Evolutionary conservation across 2,888 invertebrate species (phyloP).

Genomic region (Chrysolina americana): DNA sequence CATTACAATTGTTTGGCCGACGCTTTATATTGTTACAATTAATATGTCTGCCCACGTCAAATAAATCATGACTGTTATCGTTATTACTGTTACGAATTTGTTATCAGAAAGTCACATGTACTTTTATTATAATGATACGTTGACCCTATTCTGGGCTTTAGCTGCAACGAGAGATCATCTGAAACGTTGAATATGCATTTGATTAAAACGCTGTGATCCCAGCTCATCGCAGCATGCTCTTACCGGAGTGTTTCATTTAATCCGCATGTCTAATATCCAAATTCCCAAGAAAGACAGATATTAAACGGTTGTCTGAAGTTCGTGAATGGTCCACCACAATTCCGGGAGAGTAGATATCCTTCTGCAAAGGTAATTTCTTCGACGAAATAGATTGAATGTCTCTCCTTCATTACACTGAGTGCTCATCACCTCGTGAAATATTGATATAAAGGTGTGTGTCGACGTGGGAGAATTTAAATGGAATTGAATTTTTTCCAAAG

Average conservation of each 20-base stretch:
- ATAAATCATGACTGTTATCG: too few species aligned
- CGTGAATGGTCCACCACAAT: slow-evolving; percentile 11
- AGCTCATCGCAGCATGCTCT: background rate
- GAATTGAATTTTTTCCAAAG: background rate
- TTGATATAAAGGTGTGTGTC: slow-evolving; percentile 18
- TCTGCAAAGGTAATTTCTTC: background rate
- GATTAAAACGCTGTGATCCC: background rate
- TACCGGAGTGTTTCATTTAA: slow-evolving; percentile 22
- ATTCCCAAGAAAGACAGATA: slow-evolving; percentile 26
- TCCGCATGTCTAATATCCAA: slow-evolving; percentile 21
- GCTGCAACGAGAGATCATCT: background rate
- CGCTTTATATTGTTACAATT: too few species aligned
- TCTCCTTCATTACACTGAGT: slow-evolving; percentile 20
- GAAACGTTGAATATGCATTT: slow-evolving; percentile 1
- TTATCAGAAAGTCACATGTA: too few species aligned
- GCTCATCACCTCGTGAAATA: slow-evolving; percentile 12
- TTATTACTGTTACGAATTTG: too few species aligned
- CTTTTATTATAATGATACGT: too few species aligned
- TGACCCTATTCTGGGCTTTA: too few species aligned
- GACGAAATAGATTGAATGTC: slow-evolving; percentile 1
- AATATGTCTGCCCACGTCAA: too few species aligned
- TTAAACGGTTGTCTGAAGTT: slow-evolving; percentile 22
- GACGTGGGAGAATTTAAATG: slow-evolving; percentile 14
- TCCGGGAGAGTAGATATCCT: background rate
- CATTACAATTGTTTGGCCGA: too few species aligned